Conservation (phyloP, 2,113 vertebrate species). For the Panthera leo region DNA sequence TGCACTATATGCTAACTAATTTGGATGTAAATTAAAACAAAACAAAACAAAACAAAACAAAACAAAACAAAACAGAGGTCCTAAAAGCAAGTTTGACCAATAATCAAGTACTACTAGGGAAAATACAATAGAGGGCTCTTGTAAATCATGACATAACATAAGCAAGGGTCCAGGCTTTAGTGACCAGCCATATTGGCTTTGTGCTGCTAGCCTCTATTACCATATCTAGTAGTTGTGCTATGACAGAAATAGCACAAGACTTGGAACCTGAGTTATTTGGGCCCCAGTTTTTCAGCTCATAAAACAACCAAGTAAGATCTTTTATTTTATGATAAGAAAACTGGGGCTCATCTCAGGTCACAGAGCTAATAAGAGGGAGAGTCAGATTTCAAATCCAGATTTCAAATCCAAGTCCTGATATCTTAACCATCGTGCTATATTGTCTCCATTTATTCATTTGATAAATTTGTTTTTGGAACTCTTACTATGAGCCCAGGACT, state of each 20-base stretch:
- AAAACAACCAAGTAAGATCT: not conserved
- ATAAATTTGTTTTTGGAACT: not conserved
- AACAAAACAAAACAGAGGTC: not conserved
- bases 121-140: constrained; percentile 44
- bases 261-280: not conserved
- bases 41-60: no score
- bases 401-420: not conserved
- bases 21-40: no score
- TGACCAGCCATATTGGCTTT: not conserved
- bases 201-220: not conserved
- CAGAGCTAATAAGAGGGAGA: constrained; percentile 52
- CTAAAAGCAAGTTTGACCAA: constrained; percentile 38
- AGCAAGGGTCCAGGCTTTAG: not conserved
- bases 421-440: not conserved
- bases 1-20: no score
- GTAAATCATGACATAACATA: not conserved
- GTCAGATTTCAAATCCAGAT: constrained; percentile 52
- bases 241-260: not conserved
- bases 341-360: constrained; percentile 41
- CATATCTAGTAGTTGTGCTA: not conserved
- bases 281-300: constrained; percentile 18
- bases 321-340: constrained; percentile 62
- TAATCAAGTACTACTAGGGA: not conserved
- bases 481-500: not conserved
- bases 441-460: not conserved